Conservation (phyloP, 1,140 invertebrate genomes). For the Oncopodura yosiiana region DNA sequence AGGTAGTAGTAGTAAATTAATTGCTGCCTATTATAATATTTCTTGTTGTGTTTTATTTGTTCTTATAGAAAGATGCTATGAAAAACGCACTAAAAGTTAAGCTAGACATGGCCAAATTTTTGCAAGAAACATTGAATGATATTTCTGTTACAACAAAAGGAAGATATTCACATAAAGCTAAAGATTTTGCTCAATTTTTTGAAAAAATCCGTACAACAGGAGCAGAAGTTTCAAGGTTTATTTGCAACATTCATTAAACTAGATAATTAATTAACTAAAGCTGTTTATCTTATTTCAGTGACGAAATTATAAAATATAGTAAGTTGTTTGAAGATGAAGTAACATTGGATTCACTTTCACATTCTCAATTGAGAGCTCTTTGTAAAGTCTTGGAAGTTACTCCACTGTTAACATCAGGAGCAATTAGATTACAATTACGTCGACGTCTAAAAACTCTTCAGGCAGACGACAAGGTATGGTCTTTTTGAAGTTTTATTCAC, state of each 20-base stretch:
- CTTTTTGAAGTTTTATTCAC: too few species aligned
- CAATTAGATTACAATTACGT: constrained; percentile 82
- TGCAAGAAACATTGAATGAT: constrained; percentile 82
- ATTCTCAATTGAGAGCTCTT: constrained; percentile 82
- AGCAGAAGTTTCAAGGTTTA: constrained; percentile 60
- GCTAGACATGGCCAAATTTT: constrained; percentile 96
- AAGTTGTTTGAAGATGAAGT: constrained; percentile 98
- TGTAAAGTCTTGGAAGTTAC: constrained; percentile 85
- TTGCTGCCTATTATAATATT: neutral
- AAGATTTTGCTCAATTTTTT: constrained; percentile 87
- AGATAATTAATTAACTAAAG: constrained; percentile 68
- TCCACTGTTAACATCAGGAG: constrained; percentile 71
- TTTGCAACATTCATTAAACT: constrained; percentile 43
- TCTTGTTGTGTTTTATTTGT: constrained; percentile 6
- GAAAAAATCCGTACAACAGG: constrained; percentile 59
- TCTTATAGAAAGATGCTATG: constrained; percentile 69
- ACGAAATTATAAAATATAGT: constrained; percentile 93
- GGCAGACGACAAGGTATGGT: constrained; percentile 76
- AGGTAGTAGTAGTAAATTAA: constrained; percentile 46
- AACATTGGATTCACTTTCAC: constrained; percentile 82
- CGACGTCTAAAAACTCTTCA: constrained; percentile 81
- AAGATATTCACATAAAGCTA: constrained; percentile 67
- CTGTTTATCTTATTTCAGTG: too few species aligned
- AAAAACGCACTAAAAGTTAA: constrained; percentile 87
- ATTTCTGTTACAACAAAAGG: constrained; percentile 75